Evolutionary conservation across 2,113 vertebrate genomes (phyloP).

Genomic region (Arothron firmamentum): DNA sequence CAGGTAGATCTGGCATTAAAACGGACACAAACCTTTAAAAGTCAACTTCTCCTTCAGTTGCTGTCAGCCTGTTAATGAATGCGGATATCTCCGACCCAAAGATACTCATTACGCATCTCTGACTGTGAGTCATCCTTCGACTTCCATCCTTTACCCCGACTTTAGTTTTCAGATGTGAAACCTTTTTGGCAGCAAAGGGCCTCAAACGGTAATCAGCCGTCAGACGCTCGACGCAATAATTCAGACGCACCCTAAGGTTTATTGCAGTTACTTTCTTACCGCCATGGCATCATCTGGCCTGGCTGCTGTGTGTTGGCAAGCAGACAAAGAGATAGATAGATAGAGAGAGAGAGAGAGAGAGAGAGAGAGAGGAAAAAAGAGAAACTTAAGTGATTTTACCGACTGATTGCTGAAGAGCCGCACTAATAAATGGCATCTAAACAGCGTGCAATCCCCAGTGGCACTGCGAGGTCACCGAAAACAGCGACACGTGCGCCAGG

Average conservation of each 20-base stretch:
- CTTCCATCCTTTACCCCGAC: constrained; percentile 15
- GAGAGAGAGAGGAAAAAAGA: too few species aligned
- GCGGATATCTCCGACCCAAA: constrained; percentile 15
- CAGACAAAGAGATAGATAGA: background rate
- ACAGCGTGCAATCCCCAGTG: too few species aligned
- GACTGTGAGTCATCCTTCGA: constrained; percentile 36
- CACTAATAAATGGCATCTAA: background rate
- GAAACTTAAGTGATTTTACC: background rate
- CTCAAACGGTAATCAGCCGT: constrained; percentile 50
- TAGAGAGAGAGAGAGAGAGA: too few species aligned
- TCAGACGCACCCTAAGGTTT: constrained; percentile 23
- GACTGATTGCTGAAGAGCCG: background rate
- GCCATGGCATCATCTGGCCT: constrained; percentile 27
- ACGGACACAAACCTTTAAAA: too few species aligned
- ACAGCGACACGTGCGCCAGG: background rate
- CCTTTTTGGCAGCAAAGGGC: constrained; percentile 41
- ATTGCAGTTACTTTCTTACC: constrained; percentile 40
- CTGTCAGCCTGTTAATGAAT: too few species aligned
- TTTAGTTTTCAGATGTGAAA: constrained; percentile 25
- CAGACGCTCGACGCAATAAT: constrained; percentile 37
- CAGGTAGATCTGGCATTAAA: too few species aligned
- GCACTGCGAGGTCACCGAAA: background rate
- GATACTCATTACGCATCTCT: constrained; percentile 17
- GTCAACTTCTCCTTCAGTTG: too few species aligned
- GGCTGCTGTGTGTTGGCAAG: constrained; percentile 11